Evolutionary conservation across 2,888 invertebrate species (phyloP), one percentile per base, ranked within the genome.

Genomic region (Limnephilus lunatus): DNA sequence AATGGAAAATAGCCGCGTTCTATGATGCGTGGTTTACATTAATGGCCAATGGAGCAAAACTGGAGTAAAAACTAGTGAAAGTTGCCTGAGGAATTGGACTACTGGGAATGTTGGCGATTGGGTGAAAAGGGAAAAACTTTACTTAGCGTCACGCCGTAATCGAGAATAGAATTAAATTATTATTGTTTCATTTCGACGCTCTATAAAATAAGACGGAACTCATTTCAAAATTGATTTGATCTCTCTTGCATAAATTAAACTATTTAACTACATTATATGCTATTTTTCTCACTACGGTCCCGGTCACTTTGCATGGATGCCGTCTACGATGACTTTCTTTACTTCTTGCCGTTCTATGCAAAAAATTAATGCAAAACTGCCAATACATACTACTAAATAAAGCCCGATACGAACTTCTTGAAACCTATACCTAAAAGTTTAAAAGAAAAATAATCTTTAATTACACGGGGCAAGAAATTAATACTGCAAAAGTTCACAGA

Each of bases 41-140:
- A 81, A 83, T 88, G 90, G 53, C 32, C 92, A 88, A 87, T 92
- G 81, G 87, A 88, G 90, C 81, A 14, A 85, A 90, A 92, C 80
- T 92, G 35, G 30, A 83, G 81, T 91, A 91, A 90, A 88, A 92
- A 85, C 83, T 83, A 82, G 91, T 89, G 90, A 90, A 90, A 90
- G 88, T 85, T 39, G 39, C 25, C 83, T 3, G 44, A 25, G 86
- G 48, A 86, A 86, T 86, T 90, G 39, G 53, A n/a, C 68, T 68
- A 83, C 85, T 31, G 83, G 32, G 48, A 82, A 44, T 90, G 48
- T 53, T 82, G 39, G 83, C 48, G 53, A 53, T 53, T 32, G 81
- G 48, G 68, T 15, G 83, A 82, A 90, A 82, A 90, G 83, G 32
- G 48, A 53, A 53, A 83, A 83, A 90, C 44, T 83, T 32, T 25